phyloP scores from a whole-genome alignment of 2,797 vertebrate species.

The Tachyglossus aculeatus region DNA sequence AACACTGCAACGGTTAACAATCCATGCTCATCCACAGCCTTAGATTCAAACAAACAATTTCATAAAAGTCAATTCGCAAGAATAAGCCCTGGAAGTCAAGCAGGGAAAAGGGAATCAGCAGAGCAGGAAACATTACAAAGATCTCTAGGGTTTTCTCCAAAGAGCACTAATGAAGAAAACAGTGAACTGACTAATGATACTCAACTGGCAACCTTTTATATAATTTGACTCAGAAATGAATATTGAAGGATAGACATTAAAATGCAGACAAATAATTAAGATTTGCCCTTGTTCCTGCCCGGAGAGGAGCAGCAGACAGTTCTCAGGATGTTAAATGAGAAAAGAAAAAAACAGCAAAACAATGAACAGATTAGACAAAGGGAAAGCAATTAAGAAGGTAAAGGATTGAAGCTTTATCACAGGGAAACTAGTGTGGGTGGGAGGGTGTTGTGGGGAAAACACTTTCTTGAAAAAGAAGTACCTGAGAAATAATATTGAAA shows the following conservation, averaged over 20 bases:
- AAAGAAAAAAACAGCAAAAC: constrained; percentile 32
- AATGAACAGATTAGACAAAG: constrained; percentile 17
- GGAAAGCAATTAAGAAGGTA: not conserved
- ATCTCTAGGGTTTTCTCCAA: not conserved
- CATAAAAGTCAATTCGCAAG: not conserved
- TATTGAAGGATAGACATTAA: constrained; percentile 24
- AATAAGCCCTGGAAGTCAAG: not conserved
- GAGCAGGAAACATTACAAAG: not conserved
- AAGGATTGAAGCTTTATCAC: not conserved
- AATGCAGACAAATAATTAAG: not conserved
- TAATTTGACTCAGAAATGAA: constrained; percentile 23
- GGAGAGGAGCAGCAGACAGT: constrained; percentile 25
- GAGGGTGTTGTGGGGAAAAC: not conserved
- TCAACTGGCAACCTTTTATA: not conserved
- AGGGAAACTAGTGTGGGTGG: not conserved
- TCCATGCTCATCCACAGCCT: not conserved
- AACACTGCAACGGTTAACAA: not conserved
- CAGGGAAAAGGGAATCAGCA: not conserved
- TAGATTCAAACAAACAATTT: not conserved
- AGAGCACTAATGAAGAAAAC: not conserved
- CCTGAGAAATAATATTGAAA: constrained; percentile 30
- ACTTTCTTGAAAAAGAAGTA: constrained; percentile 25
- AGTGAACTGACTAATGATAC: not conserved
- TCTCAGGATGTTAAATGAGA: constrained; percentile 36
- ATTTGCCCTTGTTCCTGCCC: not conserved